Evolutionary conservation across 2,113 vertebrate genomes (phyloP), one percentile per base, ranked within the genome.

Genomic region (Poecilia latipinna): DNA sequence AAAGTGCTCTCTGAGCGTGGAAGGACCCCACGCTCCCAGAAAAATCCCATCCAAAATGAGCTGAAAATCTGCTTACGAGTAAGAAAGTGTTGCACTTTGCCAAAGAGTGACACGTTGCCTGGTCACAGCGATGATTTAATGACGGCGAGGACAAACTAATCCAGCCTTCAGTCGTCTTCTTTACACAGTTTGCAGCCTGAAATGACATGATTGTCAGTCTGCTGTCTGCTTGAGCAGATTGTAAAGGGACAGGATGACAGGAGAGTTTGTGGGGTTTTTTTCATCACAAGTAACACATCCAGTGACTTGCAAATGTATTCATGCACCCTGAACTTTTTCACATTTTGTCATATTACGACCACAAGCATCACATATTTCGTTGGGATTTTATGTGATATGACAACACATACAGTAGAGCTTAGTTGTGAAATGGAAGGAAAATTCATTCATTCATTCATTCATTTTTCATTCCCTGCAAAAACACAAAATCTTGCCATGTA

Each of bases 81-180:
- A 12, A 31, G 62, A 32, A 65, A 60, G 35, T 22, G 4, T 3
- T 67, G 72, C 51, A 64, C 13, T 61, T 44, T 57, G 17, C 19
- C 10, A 57, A 42, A 63, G 7, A 51, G 24, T 68, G 76, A 82
- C 67, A 75, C 65, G 76, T 44, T 60, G 26, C 61, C 54, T 17
- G 48, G 29, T 44, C 37, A 68, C 17, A 17, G 44, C 68, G 70
- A 74, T 86, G 71, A 80, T 85, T 74, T 80, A 77, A 78, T 76
- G 77, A 62, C 65, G 68, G 61, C 65, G 29, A 70, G 61, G 75
- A 70, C 68, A 82, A 84, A 82, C 54, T 81, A 68, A 81, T 69
- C 35, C 71, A 67, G 32, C 70, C 68, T 65, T 78, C 33, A 33
- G 66, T 63, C 65, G 31, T 68, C n/a, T 61, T 70, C 44, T 72